These are phyloP conservation scores for Cyrtonyx montezumae DNA, from an alignment of 2,113 vertebrate genomes.

Conservation along the genomic window DNA sequence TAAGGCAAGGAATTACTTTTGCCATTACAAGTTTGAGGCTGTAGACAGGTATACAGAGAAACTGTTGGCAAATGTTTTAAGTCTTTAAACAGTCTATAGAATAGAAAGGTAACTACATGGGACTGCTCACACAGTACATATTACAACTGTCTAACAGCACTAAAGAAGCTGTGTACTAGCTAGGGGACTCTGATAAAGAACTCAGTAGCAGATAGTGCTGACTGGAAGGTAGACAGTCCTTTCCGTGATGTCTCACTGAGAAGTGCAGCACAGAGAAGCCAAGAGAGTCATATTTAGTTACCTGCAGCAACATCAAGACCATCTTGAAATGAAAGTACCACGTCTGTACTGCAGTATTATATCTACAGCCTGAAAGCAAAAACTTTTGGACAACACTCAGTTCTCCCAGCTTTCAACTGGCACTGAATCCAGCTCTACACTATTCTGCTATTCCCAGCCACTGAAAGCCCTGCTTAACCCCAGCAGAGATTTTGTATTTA, in stretches of 20 bases:
- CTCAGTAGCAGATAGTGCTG: not conserved
- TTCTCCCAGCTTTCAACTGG: not conserved
- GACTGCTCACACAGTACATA: rapidly evolving
- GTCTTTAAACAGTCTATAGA: not conserved
- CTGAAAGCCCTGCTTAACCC: not conserved
- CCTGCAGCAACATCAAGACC: not conserved
- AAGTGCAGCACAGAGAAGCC: not conserved
- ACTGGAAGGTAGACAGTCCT: rapidly evolving
- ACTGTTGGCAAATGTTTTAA: not conserved
- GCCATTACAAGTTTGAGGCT: not conserved
- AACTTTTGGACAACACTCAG: rapidly evolving
- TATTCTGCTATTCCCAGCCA: not conserved
- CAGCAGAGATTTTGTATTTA: not conserved
- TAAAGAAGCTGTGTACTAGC: not conserved
- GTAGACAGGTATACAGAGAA: not conserved
- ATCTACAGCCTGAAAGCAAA: not conserved
- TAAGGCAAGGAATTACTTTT: not conserved
- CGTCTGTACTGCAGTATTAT: not conserved
- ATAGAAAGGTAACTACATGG: not conserved
- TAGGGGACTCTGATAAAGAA: not conserved
- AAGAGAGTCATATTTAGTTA: not conserved
- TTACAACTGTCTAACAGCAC: not conserved
- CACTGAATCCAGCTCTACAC: rapidly evolving
- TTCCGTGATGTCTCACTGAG: not conserved
- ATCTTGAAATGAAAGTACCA: not conserved